Base-by-base conservation (phyloP, 2,113 vertebrate genomes). In the Onychostoma macrolepis region DNA sequence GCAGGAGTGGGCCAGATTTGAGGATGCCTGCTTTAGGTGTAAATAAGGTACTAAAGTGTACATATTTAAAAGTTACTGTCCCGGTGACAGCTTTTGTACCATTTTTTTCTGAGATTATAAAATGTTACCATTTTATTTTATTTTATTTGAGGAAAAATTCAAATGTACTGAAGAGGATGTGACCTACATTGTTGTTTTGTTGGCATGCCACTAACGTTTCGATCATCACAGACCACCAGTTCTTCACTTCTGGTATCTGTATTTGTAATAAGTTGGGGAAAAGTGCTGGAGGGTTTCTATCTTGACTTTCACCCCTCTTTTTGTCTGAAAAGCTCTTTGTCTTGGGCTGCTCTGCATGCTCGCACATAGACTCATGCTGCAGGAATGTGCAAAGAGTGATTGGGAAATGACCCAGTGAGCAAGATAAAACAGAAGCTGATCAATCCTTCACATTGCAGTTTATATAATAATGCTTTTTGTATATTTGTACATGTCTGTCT, bases 261-360 rank as follows among this genome's bases (percentile, higher is more conserved):
- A 80, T 36, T 43, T 63, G 19, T 63, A 15, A 61, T 63, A 56
- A 28, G 1, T 76, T 65, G 45, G 45, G 30, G 17, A 71, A 79
- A 36, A 65, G 45, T 5, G 12, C 75, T 61, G 53, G 53, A 63
- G 30, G 33, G 13, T 30, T 38, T 69, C 43, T 78, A 33, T 28
- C 48, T 8, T 71, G 50, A 11, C 8, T 28, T 80, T 79, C 36
- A 21, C 24, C 65, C 65, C 65, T 33, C 26, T 83, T 50, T 69
- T 71, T 26, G 38, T 84, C 19, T 61, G 84, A 87, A 77, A 76
- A 69, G 76, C 85, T 85, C 78, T 87, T 85, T 89, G 81, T 89
- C 67, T 80, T 41, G 17, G 11, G 4, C 19, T 28, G 21, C 21
- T 43, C 43, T 78, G 58, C 63, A 83, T 83, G 83, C 85, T 86